A percentile compares a stretch with the other conserved stretches of the same genome.
Conservation (phyloP, 2,113 vertebrate genomes). For the Sula dactylatra region DNA sequence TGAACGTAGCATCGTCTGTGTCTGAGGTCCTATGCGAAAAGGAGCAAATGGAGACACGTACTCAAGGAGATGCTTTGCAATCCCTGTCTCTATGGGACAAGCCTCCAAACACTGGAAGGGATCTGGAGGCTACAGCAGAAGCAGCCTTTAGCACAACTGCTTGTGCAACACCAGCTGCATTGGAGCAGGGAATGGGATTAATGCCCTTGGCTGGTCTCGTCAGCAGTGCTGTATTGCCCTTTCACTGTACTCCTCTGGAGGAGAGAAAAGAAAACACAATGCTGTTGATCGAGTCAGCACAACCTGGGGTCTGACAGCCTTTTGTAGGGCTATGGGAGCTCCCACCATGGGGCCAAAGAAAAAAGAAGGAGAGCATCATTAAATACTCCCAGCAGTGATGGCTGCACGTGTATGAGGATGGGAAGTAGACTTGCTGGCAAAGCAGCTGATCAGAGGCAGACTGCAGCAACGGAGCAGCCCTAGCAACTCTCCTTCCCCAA, state of each 20-base stretch:
- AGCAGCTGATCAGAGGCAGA: not conserved
- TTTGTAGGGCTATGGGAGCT: not conserved
- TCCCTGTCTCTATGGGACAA: not conserved
- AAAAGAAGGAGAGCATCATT: not conserved
- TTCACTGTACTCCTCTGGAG: not conserved
- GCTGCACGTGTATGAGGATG: not conserved
- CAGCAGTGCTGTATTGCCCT: not conserved
- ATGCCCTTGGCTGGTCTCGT: not conserved
- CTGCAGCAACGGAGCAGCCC: not conserved
- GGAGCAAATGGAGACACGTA: not conserved
- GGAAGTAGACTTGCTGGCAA: not conserved
- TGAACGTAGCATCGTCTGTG: accelerated
- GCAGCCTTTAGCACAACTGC: not conserved
- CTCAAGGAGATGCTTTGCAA: not conserved
- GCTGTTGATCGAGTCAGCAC: not conserved
- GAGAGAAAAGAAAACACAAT: not conserved
- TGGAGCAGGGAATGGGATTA: not conserved
- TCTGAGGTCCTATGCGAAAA: not conserved
- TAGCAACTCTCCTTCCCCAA: accelerated
- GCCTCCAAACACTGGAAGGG: not conserved
- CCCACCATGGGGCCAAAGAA: not conserved
- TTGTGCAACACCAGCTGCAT: not conserved
- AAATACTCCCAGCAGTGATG: not conserved
- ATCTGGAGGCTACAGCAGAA: not conserved
- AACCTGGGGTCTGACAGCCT: not conserved